Conservation (phyloP, 2,113 vertebrate genomes). For the Sakesphorus luctuosus region DNA sequence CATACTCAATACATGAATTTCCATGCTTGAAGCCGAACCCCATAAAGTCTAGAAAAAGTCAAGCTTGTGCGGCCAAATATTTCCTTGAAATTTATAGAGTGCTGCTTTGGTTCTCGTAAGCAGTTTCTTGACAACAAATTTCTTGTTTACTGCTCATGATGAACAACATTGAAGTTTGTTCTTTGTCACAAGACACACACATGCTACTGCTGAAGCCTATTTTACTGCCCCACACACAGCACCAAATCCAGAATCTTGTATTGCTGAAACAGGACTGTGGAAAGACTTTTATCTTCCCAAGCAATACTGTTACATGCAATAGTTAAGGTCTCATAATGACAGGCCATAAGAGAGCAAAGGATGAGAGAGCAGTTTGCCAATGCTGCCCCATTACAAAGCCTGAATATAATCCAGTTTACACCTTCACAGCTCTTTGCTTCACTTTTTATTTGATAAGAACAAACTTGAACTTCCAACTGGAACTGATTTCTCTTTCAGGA, state of each 20-base stretch:
- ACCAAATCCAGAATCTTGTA: not conserved
- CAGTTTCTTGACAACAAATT: not conserved
- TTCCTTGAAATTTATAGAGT: not conserved
- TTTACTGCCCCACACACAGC: not conserved
- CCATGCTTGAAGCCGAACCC: slow-evolving; percentile 19
- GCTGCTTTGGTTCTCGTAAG: not conserved
- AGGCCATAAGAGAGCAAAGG: not conserved
- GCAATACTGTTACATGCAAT: not conserved
- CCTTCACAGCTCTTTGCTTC: not conserved
- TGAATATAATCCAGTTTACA: not conserved
- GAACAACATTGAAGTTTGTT: not conserved
- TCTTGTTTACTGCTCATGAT: not conserved
- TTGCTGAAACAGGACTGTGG: not conserved
- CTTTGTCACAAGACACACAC: not conserved
- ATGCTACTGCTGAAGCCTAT: not conserved
- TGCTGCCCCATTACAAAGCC: not conserved
- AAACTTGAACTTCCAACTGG: not conserved
- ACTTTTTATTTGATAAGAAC: not conserved
- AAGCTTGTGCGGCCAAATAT: not conserved
- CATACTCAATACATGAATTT: slow-evolving; percentile 2
- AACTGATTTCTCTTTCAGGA: not conserved
- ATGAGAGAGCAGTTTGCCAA: not conserved
- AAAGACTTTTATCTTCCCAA: not conserved
- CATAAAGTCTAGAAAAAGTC: slow-evolving; percentile 25
- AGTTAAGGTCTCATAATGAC: not conserved